Evolutionary conservation across 2,888 invertebrate genomes (phyloP), one percentile per base, ranked within the genome.

Genomic region (Atethmia centrago): DNA sequence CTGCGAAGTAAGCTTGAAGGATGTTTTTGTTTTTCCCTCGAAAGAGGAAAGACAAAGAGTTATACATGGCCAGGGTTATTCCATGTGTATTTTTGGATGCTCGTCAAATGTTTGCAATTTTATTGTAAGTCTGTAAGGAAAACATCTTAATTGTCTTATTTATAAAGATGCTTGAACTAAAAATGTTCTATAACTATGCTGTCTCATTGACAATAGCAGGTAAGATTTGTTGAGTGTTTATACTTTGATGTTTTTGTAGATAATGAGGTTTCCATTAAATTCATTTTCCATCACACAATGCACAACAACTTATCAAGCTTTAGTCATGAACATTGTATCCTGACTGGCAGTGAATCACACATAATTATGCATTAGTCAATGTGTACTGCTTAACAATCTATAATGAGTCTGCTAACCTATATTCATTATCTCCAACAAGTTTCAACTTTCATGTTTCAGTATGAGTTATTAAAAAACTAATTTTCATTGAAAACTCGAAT

Each of bases 11-110:
- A 75, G 19, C 45, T 55, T 76, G 74, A 76, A 77, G 83, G 74
- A 73, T 76, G 49, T 74, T 86, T 80, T 85, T 85, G 62, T 85
- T 68, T 67, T 73, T 56, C 25, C 28, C 55, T 66, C 28, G 1
- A 70, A 85, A 70, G 79, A 85, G 71, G 69, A 67, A 82, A 82
- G 45, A 63, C 83, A 77, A 75, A 66, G 45, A 55, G 40, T 61
- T 61, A 28, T 21, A 51, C 16, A 51, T 70, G n/a, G 45, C 40
- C 64, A 75, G 68, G 67, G 64, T 85, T 71, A 82, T 70, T 71
- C 28, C 40, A 45, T 55, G 36, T 75, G 14, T 74, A 66, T 71
- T 75, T 81, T 84, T 81, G 53, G 51, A 67, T 45, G 19, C 19
- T 56, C 8, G 21, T 66, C 10, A 49, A 64, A 71, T 42, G 36